Evolutionary conservation across 35 echinoderm and acorn worm genomes (phyloP).

Genomic region (Heliocidaris erythrogramma): DNA sequence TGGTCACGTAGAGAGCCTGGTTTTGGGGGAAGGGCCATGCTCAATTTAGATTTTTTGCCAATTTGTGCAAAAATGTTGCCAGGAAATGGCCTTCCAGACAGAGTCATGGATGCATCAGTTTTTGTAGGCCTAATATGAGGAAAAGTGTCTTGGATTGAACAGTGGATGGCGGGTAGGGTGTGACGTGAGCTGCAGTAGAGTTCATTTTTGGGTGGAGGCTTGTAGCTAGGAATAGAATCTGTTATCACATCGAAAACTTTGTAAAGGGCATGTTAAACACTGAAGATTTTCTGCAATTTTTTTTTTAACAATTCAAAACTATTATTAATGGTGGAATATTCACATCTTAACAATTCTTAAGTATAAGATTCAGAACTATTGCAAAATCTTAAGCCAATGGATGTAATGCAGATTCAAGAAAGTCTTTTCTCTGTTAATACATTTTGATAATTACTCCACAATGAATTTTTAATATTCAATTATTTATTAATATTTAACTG

Average conservation of each 20-base stretch:
- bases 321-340: too few relatives aligned
- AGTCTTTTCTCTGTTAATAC: too few relatives aligned
- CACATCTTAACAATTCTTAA: too few relatives aligned
- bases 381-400: too few relatives aligned
- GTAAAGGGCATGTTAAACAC: too few relatives aligned
- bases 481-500: too few relatives aligned
- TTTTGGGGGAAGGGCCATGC: not conserved
- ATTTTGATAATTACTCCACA: too few relatives aligned
- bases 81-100: conserved; percentile 2
- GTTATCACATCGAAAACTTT: not conserved
- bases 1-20: not conserved
- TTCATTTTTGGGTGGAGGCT: not conserved
- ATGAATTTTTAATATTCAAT: too few relatives aligned
- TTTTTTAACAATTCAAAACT: too few relatives aligned
- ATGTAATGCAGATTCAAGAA: too few relatives aligned
- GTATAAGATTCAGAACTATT: too few relatives aligned
- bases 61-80: conserved; percentile 9
- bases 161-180: not conserved
- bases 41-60: not conserved
- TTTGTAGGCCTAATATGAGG: not conserved
- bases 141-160: not conserved
- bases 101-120: not conserved
- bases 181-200: not conserved
- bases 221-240: not conserved
- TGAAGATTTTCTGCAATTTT: too few relatives aligned